Evolutionary conservation across 1,140 invertebrate genomes (phyloP), one percentile per base, ranked within the genome.

Genomic region (Drosophila paulistorum): DNA sequence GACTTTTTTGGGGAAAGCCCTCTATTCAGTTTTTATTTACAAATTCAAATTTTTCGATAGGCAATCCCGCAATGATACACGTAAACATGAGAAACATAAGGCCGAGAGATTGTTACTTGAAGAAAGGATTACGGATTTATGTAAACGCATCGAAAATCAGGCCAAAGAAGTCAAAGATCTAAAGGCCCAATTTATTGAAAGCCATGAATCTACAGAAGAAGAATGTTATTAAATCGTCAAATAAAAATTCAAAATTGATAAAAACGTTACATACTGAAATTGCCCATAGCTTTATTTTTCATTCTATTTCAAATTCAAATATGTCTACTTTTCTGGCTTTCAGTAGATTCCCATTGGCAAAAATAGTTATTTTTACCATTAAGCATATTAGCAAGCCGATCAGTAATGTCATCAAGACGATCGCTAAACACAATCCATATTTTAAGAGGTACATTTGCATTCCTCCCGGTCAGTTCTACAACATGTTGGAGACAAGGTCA

Each of bases 391-490:
- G 68, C 10, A 62, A 17, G 1, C 83, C 83, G 2, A 3, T 87
- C 10, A 65, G 69, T 17, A n/a, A 37, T 2, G 5, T 54, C 4
- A 1, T 87, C 1, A 55, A 48, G 13, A 45, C 20, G 9, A 13
- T 71, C 33, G 82, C 75, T 1, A 71, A 74, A 48, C 35, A 64
- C 6, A 45, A 74, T 64, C 13, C 37, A 0, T 3, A 66, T 1
- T 63, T 87, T 10, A 67, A 51, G 13, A 65, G 23, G 3, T 58
- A 23, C 0, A 5, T 82, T 6, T 79, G 74, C 13, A 74, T 60
- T 6, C 75, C 76, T 2, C 61, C 76, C 7, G 83, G 75, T 7
- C 79, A 86, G 64, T 30, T 75, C 1, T 66, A 79, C 1, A 13
- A 87, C 14, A 39, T n/a, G 2, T 6, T 77, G 2, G 83, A 86